Percentiles rank a stretch among this genome's conserved stretches.
phyloP scores from a whole-genome alignment of 2,797 vertebrate species.

The Channa striata region DNA sequence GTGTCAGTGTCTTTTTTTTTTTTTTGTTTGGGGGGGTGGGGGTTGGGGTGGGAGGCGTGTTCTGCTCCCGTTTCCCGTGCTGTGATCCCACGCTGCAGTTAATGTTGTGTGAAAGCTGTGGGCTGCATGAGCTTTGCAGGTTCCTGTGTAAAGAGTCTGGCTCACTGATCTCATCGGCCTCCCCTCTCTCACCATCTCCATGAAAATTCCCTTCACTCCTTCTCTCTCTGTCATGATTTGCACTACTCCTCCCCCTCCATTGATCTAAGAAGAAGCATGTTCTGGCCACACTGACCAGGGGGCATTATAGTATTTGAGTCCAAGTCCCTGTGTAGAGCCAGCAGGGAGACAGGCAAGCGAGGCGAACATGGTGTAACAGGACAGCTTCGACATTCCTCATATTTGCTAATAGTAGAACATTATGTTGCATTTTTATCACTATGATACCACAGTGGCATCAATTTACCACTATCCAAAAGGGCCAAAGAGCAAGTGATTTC shows the following conservation, averaged over 20 bases:
- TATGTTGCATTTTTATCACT: background rate
- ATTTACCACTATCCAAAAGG: background rate
- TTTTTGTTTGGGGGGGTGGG: background rate
- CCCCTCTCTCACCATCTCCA: conserved; percentile 21
- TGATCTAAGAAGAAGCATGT: conserved; percentile 41
- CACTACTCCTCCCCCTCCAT: conserved; percentile 19
- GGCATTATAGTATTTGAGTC: conserved; percentile 37
- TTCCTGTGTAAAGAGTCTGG: conserved; percentile 55
- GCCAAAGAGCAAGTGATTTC: background rate
- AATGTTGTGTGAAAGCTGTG: conserved; percentile 71
- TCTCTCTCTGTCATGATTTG: conserved; percentile 40
- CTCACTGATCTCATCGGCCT: conserved; percentile 65
- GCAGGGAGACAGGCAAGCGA: background rate
- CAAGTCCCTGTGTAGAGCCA: conserved; percentile 27
- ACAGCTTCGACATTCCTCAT: conserved; percentile 14
- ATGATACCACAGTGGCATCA: background rate
- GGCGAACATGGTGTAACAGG: conserved; percentile 2
- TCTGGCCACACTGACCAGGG: conserved; percentile 34
- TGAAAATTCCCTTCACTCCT: conserved; percentile 44
- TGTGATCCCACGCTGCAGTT: conserved; percentile 51
- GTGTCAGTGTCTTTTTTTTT: background rate
- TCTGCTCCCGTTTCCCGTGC: conserved; percentile 7
- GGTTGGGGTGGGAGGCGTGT: conserved; percentile 4
- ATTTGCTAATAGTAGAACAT: conserved; percentile 9
- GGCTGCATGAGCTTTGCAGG: conserved; percentile 50